A percentile compares a stretch with the other conserved stretches of the same genome.
Evolutionary conservation across 2,888 invertebrate species (phyloP).

Genomic region (Drosophila monieri): DNA sequence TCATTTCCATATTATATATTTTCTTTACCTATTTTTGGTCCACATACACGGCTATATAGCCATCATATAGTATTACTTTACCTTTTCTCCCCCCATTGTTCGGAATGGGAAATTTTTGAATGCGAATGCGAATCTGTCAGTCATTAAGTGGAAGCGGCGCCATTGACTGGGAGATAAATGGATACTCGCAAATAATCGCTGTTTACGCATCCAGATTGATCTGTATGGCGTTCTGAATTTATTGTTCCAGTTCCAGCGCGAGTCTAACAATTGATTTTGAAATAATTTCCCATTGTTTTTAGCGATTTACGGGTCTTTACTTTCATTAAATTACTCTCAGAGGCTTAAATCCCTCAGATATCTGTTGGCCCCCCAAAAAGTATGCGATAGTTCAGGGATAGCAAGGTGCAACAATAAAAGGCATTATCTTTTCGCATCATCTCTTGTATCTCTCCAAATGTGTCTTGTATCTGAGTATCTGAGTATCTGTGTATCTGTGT

Average conservation of each 20-base stretch:
- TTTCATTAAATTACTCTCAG: no score
- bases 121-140: constrained; percentile 13
- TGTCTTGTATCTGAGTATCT: not conserved
- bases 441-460: constrained; percentile 15
- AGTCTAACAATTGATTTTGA: not conserved
- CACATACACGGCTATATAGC: no score
- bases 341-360: no score
- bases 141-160: constrained; percentile 7
- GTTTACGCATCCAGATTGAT: not conserved
- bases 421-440: constrained; percentile 56
- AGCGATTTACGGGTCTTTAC: no score
- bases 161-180: constrained; percentile 7
- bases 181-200: not conserved
- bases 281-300: not conserved
- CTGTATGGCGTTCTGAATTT: not conserved
- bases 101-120: not conserved
- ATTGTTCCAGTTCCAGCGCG: not conserved
- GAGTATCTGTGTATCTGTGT: not conserved
- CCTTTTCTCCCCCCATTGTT: constrained; percentile 12
- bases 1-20: constrained; percentile 37
- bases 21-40: constrained; percentile 1
- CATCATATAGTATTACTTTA: not conserved
- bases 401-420: constrained; percentile 6
- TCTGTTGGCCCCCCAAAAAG: not conserved
- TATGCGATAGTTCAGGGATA: not conserved